Evolutionary conservation across 2,888 invertebrate species (phyloP).

Genomic region (Cantharis lateralis): DNA sequence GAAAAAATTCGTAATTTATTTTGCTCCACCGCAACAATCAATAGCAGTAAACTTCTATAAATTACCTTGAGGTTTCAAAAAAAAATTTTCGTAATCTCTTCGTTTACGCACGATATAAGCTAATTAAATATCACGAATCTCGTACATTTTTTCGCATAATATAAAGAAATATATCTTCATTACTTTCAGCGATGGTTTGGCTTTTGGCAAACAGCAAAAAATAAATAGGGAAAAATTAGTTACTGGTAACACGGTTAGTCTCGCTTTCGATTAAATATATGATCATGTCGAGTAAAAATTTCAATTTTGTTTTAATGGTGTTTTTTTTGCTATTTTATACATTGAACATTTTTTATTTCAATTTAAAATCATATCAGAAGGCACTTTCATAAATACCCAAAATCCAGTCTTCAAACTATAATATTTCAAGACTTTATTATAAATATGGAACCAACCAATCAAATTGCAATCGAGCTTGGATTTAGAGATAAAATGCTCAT

Average conservation of each 20-base stretch:
- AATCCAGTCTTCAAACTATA: too few relatives aligned
- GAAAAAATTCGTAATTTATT: not conserved
- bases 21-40: not conserved
- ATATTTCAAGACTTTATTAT: not conserved
- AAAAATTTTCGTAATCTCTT: not conserved
- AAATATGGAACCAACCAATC: not conserved
- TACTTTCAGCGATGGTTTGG: not conserved
- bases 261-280: not conserved
- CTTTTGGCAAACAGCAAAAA: not conserved
- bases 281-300: not conserved
- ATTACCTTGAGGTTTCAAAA: not conserved
- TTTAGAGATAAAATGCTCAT: not conserved
- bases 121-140: not conserved
- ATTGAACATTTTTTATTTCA: too few relatives aligned
- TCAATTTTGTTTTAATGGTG: not conserved
- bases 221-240: not conserved
- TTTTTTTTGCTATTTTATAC: too few relatives aligned
- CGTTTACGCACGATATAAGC: not conserved
- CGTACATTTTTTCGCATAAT: not conserved
- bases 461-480: not conserved
- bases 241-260: not conserved
- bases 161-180: not conserved
- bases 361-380: too few relatives aligned
- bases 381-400: too few relatives aligned
- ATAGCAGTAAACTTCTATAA: not conserved